Conservation (phyloP, 2,797 vertebrate genomes). For the Chaunax sp. region DNA sequence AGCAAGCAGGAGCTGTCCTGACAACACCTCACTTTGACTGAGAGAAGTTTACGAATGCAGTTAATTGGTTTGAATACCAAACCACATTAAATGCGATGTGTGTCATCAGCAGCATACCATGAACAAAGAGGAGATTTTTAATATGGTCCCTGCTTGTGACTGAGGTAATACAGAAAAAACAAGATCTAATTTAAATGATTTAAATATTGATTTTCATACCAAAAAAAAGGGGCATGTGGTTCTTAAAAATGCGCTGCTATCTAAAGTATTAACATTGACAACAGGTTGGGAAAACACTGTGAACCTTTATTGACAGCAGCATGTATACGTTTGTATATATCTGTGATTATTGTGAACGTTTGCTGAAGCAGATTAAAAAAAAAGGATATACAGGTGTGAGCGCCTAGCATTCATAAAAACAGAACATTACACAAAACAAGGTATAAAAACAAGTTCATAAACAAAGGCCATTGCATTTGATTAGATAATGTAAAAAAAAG, state of each 20-base stretch:
- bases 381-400: constrained; percentile 69
- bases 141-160: too few relatives aligned
- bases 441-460: constrained; percentile 82
- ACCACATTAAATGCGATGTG: background rate
- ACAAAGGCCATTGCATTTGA: constrained; percentile 83
- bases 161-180: too few relatives aligned
- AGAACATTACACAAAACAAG: constrained; percentile 74
- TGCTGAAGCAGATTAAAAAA: constrained; percentile 84
- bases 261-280: constrained; percentile 36
- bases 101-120: background rate
- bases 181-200: too few relatives aligned
- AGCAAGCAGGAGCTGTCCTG: background rate
- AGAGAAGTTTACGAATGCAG: background rate
- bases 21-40: background rate
- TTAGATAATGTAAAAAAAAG: constrained; percentile 82
- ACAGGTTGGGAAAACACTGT: constrained; percentile 81
- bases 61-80: background rate
- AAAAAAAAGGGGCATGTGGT: background rate
- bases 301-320: constrained; percentile 97
- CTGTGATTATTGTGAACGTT: constrained; percentile 86
- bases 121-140: too few relatives aligned
- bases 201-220: background rate
- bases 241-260: background rate
- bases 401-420: constrained; percentile 77
- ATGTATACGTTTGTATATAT: constrained; percentile 83